Conservation (phyloP, 37 sponge, comb jelly and placozoan genomes). For the Mnemiopsis leidyi region DNA sequence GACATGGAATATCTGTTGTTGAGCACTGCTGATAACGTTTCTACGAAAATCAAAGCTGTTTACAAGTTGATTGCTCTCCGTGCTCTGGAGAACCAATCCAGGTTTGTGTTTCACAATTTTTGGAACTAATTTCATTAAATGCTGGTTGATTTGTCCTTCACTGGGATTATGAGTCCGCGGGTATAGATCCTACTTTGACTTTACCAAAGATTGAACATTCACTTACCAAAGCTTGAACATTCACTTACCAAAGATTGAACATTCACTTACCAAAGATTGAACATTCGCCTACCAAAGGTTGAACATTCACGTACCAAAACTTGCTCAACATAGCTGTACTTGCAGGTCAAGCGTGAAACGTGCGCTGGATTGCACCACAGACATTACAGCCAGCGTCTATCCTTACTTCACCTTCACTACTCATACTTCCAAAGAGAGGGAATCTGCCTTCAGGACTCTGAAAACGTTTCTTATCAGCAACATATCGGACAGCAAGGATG, state of each 20-base stretch:
- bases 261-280: too few relatives aligned
- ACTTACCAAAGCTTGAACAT: too few relatives aligned
- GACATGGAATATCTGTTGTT: conserved; percentile 32
- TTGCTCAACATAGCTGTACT: too few relatives aligned
- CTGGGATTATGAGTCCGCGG: too few relatives aligned
- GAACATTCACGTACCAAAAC: too few relatives aligned
- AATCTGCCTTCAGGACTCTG: background rate
- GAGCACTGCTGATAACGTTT: background rate
- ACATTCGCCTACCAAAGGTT: too few relatives aligned
- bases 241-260: too few relatives aligned
- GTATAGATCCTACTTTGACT: too few relatives aligned
- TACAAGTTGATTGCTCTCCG: conserved; percentile 8
- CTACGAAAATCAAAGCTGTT: background rate
- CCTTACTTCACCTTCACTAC: background rate
- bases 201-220: too few relatives aligned
- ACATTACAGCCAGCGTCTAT: background rate
- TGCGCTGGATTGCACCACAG: background rate
- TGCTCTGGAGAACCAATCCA: background rate
- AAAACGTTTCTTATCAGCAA: conserved; percentile 9
- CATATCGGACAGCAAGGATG: conserved; percentile 7
- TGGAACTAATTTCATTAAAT: too few relatives aligned
- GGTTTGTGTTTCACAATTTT: background rate
- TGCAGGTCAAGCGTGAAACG: background rate
- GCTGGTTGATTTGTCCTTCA: too few relatives aligned
- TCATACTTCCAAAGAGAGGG: background rate